Percentiles rank a stretch among this genome's conserved stretches.
phyloP scores from a whole-genome alignment of 2,888 invertebrate genomes.

The Diarsia dahlii region DNA sequence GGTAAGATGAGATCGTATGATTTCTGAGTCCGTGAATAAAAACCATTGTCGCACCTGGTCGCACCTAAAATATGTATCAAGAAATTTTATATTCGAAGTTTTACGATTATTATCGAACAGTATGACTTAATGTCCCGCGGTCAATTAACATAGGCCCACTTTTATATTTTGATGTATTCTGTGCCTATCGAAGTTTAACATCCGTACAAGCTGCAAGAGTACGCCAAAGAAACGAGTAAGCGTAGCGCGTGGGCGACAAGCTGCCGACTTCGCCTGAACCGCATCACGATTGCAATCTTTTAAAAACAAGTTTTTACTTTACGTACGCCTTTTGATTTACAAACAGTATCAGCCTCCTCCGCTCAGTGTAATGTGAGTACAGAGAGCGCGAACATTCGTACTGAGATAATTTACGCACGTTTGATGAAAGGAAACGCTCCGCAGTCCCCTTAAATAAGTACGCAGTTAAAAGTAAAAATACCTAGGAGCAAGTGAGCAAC shows the following conservation, averaged over 20 bases:
- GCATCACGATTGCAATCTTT: conserved; percentile 57
- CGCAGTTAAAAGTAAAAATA: conserved; percentile 53
- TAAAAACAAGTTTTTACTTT: conserved; percentile 49
- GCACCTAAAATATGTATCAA: neutral
- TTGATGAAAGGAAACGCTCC: conserved; percentile 49
- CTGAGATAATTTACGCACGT: conserved; percentile 44
- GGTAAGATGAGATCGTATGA: neutral
- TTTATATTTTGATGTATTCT: neutral
- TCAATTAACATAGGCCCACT: neutral
- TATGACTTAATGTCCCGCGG: neutral
- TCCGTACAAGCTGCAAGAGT: neutral
- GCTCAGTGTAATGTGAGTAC: conserved; percentile 12
- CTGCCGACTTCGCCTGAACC: conserved; percentile 33
- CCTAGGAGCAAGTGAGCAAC: conserved; percentile 32
- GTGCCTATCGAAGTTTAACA: conserved; percentile 3
- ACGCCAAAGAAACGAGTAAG: conserved; percentile 45
- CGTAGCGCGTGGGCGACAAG: conserved; percentile 48
- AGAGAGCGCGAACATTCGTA: conserved; percentile 26
- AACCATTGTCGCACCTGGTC: neutral
- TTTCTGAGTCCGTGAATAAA: conserved; percentile 2
- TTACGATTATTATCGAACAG: neutral
- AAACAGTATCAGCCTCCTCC: conserved; percentile 29
- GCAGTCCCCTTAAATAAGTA: conserved; percentile 26
- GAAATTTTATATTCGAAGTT: neutral
- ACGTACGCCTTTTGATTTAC: conserved; percentile 45